Percentiles rank a stretch among this genome's conserved stretches.
Evolutionary conservation across 2,113 vertebrate genomes (phyloP).

Genomic region (Alligator mississippiensis): DNA sequence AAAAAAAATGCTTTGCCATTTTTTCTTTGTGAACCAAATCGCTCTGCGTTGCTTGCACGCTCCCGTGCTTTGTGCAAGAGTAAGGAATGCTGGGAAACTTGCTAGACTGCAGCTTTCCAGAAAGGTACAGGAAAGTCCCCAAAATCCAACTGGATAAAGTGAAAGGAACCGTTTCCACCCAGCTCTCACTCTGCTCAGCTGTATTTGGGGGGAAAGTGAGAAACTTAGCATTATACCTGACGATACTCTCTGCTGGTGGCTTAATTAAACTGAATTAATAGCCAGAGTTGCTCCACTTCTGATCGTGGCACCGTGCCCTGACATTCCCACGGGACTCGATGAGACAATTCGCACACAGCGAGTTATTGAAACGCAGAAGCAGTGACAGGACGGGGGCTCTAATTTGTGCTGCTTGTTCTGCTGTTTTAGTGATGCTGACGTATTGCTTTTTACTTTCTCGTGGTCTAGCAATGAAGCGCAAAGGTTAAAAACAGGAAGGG

Average conservation of each 20-base stretch:
- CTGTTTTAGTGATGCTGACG: background rate
- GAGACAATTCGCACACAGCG: background rate
- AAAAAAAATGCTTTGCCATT: background rate
- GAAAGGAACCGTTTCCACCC: background rate
- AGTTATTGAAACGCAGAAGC: background rate
- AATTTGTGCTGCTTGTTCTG: background rate
- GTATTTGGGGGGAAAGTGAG: background rate
- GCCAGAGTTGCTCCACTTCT: too few species aligned
- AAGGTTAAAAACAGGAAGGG: background rate
- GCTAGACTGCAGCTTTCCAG: background rate
- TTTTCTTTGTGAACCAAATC: background rate
- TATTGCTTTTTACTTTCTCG: background rate
- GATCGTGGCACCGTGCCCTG: background rate
- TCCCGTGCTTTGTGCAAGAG: background rate
- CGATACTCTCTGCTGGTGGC: background rate
- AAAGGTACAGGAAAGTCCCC: background rate
- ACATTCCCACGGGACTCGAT: background rate
- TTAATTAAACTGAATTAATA: background rate
- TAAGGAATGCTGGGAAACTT: background rate
- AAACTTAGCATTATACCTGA: rapidly evolving
- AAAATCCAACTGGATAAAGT: background rate
- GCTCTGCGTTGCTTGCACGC: rapidly evolving
- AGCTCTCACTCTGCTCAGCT: rapidly evolving
- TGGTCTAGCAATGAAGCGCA: rapidly evolving
- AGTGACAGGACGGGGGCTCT: background rate